phyloP scores from a whole-genome alignment of 2,113 vertebrate species.

The Psilopsiagon aymara region DNA sequence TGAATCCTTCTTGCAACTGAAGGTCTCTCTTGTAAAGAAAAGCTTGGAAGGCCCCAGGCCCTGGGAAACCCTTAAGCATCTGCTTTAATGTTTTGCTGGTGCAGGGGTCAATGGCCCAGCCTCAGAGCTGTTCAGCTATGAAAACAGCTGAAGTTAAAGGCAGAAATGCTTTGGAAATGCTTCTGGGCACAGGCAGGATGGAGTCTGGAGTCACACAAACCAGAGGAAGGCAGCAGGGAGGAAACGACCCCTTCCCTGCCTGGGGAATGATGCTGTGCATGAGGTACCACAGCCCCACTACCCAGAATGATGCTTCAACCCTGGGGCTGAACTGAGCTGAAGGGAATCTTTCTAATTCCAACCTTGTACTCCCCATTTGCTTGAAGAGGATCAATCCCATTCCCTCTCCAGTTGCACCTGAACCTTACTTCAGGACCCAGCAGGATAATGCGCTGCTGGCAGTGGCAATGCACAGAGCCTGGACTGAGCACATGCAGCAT shows the following conservation, averaged over 20 bases:
- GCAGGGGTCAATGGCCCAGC: neutral
- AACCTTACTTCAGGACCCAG: neutral
- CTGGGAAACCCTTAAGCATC: neutral
- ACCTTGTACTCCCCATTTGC: neutral
- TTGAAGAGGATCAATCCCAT: fast-evolving
- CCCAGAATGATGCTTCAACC: fast-evolving
- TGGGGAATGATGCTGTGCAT: neutral
- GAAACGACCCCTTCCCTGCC: neutral
- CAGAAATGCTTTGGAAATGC: neutral
- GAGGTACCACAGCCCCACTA: neutral
- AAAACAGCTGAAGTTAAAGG: neutral
- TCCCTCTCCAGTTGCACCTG: neutral
- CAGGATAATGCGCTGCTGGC: fast-evolving
- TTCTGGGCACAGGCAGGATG: neutral
- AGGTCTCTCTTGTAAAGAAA: neutral
- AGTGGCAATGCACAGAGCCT: fast-evolving
- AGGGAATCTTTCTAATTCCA: neutral
- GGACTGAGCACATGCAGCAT: neutral
- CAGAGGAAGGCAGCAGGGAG: neutral
- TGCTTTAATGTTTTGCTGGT: neutral
- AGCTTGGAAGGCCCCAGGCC: neutral
- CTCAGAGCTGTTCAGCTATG: neutral
- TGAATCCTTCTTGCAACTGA: neutral
- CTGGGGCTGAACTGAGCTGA: neutral
- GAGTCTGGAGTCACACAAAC: neutral